These are phyloP conservation scores for Ploceus nigricollis DNA, from an alignment of 2,113 vertebrate species.

Conservation along the genomic window DNA sequence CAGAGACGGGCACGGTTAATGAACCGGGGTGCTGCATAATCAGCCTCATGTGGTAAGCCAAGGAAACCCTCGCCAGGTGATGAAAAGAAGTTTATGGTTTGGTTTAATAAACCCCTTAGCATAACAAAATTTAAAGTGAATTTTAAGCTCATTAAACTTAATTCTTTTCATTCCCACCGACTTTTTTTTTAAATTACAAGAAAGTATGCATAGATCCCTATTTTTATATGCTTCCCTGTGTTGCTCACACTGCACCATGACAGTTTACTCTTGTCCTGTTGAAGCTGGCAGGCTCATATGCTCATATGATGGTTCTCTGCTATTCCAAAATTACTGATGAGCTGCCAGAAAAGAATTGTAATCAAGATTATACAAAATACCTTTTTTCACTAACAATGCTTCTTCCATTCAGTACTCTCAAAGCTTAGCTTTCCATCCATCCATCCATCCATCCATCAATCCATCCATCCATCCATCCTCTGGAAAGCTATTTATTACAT, in stretches of 20 bases:
- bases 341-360: not conserved
- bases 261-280: not conserved
- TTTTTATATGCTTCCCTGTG: not conserved
- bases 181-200: not conserved
- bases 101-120: not conserved
- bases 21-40: not conserved
- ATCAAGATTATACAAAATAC: not conserved
- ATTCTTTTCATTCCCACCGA: not conserved
- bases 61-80: not conserved
- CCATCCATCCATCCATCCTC: not conserved
- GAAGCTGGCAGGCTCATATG: not conserved
- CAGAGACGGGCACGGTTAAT: rapidly evolving
- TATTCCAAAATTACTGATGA: not conserved
- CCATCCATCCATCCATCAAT: not conserved
- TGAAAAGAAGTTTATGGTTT: conserved; percentile 12
- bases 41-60: not conserved
- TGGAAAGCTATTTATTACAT: not conserved
- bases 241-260: not conserved
- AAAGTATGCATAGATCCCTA: not conserved
- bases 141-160: not conserved
- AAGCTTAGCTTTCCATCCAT: not conserved
- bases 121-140: not conserved
- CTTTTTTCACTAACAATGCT: not conserved
- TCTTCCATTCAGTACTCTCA: not conserved
- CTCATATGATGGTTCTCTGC: not conserved